Conservation (phyloP, 2,113 vertebrate genomes). For the Ceyx margarethae region DNA sequence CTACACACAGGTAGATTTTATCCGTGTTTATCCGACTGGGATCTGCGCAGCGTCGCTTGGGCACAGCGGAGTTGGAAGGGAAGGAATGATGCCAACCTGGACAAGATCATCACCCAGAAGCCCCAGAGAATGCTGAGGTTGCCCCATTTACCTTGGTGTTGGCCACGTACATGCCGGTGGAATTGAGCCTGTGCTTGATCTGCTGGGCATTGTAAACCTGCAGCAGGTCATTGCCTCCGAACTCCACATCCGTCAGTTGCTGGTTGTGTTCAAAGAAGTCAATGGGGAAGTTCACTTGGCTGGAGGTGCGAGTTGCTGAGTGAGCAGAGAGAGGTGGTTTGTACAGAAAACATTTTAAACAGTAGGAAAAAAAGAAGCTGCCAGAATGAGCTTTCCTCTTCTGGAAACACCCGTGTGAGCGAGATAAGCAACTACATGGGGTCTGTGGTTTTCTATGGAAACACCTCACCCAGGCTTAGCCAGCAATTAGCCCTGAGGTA, state of each 20-base stretch:
- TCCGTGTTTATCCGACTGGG: rapidly evolving
- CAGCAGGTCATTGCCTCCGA: slow-evolving; percentile 94
- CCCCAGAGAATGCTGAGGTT: rapidly evolving
- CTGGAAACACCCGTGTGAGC: rapidly evolving
- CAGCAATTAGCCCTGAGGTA: not conserved
- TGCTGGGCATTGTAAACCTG: slow-evolving; percentile 98
- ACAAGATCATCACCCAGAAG: not conserved
- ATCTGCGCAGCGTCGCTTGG: not conserved
- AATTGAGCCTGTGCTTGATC: slow-evolving; percentile 98
- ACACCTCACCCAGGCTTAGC: not conserved
- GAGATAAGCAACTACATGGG: not conserved
- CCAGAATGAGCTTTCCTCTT: not conserved
- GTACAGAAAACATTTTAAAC: not conserved
- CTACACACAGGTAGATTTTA: not conserved
- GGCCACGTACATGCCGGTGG: slow-evolving; percentile 98
- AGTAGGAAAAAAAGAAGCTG: not conserved
- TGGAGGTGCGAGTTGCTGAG: slow-evolving; percentile 90
- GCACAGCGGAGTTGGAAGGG: not conserved
- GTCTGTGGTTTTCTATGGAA: not conserved
- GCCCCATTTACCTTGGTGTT: slow-evolving; percentile 90
- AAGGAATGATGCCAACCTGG: rapidly evolving
- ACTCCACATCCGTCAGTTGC: slow-evolving; percentile 96
- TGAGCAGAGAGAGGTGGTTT: not conserved
- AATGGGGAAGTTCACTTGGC: slow-evolving; percentile 98
- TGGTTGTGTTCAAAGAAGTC: slow-evolving; percentile 99